These are phyloP conservation scores for Tapirus indicus DNA, from an alignment of 2,797 vertebrate genomes.

Conservation along the genomic window DNA sequence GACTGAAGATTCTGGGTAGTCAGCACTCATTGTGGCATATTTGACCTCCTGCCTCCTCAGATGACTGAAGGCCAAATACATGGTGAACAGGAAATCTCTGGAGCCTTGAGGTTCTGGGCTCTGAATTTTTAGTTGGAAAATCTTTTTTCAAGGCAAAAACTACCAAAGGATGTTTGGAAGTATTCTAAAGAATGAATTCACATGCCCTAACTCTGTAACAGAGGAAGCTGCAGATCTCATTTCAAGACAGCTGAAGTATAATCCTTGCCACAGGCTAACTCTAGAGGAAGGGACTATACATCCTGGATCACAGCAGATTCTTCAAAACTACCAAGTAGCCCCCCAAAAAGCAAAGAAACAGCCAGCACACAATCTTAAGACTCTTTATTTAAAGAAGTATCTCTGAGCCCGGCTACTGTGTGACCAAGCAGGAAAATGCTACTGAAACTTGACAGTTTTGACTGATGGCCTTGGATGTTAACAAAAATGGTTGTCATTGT, in stretches of 20 bases:
- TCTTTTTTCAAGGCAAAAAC: constrained; percentile 42
- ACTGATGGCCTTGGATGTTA: background rate
- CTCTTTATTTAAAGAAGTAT: constrained; percentile 7
- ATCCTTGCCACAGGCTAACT: background rate
- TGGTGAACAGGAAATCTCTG: background rate
- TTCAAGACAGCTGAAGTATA: background rate
- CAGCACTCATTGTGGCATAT: background rate
- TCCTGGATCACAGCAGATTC: background rate
- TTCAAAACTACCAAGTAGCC: background rate
- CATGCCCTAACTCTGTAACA: background rate
- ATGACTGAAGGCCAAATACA: constrained; percentile 22
- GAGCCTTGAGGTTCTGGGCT: background rate
- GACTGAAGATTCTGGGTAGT: background rate
- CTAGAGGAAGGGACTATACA: background rate
- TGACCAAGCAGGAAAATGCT: background rate
- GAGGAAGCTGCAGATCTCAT: background rate
- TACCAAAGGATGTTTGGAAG: background rate
- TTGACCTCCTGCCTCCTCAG: background rate
- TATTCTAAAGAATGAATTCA: constrained; percentile 9
- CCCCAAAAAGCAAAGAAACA: background rate
- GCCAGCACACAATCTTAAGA: background rate
- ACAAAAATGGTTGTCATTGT: background rate
- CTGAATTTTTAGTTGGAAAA: constrained; percentile 39
- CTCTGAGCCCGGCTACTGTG: background rate
- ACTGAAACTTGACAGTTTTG: background rate